Conservation (phyloP, 2,888 invertebrate species). For the Biston stratarius region DNA sequence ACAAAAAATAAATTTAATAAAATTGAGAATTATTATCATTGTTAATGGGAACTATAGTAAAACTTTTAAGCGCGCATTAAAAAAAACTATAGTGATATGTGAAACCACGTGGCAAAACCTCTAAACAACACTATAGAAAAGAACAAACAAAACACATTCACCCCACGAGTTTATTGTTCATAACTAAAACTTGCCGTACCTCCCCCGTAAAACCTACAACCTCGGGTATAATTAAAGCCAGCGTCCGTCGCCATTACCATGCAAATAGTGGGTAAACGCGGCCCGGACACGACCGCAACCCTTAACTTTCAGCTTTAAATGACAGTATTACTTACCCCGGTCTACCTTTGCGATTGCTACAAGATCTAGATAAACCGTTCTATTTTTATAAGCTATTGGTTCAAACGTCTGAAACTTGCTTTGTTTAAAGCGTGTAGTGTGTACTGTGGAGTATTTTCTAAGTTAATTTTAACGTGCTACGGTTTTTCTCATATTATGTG, state of each 20-base stretch:
- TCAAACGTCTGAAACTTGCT: not conserved
- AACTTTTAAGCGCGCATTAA: no score
- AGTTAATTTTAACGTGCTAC: no score
- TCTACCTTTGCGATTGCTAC: constrained; percentile 26
- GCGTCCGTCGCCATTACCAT: constrained; percentile 73
- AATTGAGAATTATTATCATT: no score
- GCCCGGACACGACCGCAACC: constrained; percentile 63
- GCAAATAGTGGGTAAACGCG: constrained; percentile 74
- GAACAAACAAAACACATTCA: constrained; percentile 34
- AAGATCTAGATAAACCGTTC: constrained; percentile 20
- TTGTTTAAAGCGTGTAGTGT: constrained; percentile 1
- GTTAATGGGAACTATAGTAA: no score
- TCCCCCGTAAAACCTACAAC: constrained; percentile 40
- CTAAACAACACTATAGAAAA: not conserved
- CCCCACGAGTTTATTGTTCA: constrained; percentile 32
- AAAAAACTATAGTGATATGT: no score
- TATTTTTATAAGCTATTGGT: constrained; percentile 29
- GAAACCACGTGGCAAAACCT: not conserved
- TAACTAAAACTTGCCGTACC: constrained; percentile 12
- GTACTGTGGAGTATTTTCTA: no score
- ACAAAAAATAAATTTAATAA: no score
- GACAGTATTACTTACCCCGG: constrained; percentile 44
- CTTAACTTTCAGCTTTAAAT: constrained; percentile 45
- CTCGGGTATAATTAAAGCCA: constrained; percentile 70
- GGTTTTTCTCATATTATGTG: no score